Conservation (phyloP, 2,113 vertebrate species). For the Leptobrachium ailaonicum region DNA sequence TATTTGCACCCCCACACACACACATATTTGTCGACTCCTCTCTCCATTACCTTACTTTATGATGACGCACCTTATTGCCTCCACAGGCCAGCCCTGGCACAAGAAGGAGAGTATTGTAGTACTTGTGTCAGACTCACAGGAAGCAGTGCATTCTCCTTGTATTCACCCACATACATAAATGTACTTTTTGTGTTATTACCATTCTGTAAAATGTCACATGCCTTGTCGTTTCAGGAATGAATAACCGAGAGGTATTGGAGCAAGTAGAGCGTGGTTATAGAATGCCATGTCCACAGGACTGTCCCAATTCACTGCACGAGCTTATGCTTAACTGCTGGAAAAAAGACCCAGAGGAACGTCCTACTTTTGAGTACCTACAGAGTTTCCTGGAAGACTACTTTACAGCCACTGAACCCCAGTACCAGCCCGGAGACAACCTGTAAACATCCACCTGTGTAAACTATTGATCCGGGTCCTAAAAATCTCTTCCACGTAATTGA, state of each 20-base stretch:
- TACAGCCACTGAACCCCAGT: conserved; percentile 97
- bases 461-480: conserved; percentile 58
- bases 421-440: conserved; percentile 97
- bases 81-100: no score
- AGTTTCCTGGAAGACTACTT: conserved; percentile 99
- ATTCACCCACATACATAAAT: no score
- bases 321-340: conserved; percentile 99
- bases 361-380: conserved; percentile 96
- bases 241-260: conserved; percentile 97
- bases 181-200: no score
- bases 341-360: conserved; percentile 93
- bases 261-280: conserved; percentile 96
- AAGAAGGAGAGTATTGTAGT: no score
- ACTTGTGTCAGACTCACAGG: no score
- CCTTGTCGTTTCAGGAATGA: conserved; percentile 80
- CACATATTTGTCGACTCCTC: no score
- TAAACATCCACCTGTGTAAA: conserved; percentile 64
- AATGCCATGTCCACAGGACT: conserved; percentile 95
- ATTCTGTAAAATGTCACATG: no score
- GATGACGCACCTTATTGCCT: no score
- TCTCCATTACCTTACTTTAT: no score
- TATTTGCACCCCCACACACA: no score
- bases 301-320: conserved; percentile 93
- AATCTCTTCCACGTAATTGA: conserved; percentile 63
- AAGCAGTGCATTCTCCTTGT: neutral